These are phyloP conservation scores for Myrmophylax atrothorax DNA, from an alignment of 2,113 vertebrate genomes.

Conservation along the genomic window DNA sequence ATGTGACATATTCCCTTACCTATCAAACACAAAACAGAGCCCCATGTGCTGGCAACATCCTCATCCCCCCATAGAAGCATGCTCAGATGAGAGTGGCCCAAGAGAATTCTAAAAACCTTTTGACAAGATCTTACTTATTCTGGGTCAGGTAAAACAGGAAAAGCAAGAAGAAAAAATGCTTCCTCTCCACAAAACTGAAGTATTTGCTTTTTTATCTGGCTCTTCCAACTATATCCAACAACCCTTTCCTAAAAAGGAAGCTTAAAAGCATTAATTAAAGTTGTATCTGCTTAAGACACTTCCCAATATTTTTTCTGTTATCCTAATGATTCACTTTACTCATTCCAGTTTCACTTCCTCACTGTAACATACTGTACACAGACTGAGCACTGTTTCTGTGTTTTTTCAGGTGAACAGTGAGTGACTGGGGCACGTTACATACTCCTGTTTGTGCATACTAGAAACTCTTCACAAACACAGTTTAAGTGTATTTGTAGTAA, in stretches of 20 bases:
- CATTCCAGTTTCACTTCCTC: background rate
- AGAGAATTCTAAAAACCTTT: background rate
- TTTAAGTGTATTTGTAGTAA: background rate
- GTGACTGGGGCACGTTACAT: background rate
- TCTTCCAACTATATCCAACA: background rate
- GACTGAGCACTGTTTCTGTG: background rate
- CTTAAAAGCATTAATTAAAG: background rate
- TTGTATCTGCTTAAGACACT: background rate
- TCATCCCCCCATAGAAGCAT: background rate
- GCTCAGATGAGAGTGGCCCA: background rate
- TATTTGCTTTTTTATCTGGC: background rate
- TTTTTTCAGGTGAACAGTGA: background rate
- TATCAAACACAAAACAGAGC: background rate
- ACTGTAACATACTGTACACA: background rate
- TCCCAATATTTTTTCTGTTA: background rate
- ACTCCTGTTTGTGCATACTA: background rate
- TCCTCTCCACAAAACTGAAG: background rate
- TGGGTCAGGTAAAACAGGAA: background rate
- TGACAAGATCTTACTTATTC: background rate
- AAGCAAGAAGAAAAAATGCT: background rate
- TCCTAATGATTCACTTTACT: background rate
- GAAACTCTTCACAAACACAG: background rate
- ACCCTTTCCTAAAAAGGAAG: background rate
- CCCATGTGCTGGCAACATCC: background rate
- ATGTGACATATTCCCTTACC: background rate